Percentiles rank a stretch among this genome's conserved stretches.
phyloP scores from a whole-genome alignment of 2,888 invertebrate species.

The Patella ulyssiponensis region DNA sequence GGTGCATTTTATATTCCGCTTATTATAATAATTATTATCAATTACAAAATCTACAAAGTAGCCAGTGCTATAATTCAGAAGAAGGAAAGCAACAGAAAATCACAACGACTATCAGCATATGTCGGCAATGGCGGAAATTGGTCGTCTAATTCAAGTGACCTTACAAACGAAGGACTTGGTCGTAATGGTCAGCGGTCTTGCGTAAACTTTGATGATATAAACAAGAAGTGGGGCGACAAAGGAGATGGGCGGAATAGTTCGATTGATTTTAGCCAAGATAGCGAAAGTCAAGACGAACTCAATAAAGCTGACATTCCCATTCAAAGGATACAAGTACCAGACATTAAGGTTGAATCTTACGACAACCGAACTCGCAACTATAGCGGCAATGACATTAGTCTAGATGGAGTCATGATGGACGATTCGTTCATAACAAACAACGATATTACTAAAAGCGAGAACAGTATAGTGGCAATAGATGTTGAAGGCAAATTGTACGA shows the following conservation, averaged over 20 bases:
- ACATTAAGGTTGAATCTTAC: slow-evolving; percentile 20
- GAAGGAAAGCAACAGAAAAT: slow-evolving; percentile 59
- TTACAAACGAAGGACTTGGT: no score
- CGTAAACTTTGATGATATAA: no score
- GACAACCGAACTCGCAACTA: slow-evolving; percentile 43
- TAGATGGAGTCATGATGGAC: slow-evolving; percentile 58
- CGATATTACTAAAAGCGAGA: slow-evolving; percentile 46
- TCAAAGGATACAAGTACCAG: no score
- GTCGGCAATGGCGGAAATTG: slow-evolving; percentile 10
- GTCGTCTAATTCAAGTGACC: no score
- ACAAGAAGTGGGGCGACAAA: no score
- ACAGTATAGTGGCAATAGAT: slow-evolving; percentile 21
- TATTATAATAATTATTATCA: slow-evolving; percentile 92
- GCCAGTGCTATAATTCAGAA: slow-evolving; percentile 87
- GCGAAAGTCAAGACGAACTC: no score
- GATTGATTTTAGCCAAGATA: no score
- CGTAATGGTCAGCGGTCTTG: no score
- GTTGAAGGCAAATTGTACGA: no score
- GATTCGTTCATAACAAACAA: slow-evolving; percentile 54
- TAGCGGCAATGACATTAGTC: slow-evolving; percentile 61
- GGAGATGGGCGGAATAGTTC: no score
- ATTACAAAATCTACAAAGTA: slow-evolving; percentile 96
- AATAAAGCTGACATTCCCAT: no score
- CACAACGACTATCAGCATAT: slow-evolving; percentile 31
- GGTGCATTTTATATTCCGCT: slow-evolving; percentile 98